A percentile compares a stretch with the other conserved stretches of the same genome.
phyloP scores from a whole-genome alignment of 2,113 vertebrate species.

The Pionites leucogaster region DNA sequence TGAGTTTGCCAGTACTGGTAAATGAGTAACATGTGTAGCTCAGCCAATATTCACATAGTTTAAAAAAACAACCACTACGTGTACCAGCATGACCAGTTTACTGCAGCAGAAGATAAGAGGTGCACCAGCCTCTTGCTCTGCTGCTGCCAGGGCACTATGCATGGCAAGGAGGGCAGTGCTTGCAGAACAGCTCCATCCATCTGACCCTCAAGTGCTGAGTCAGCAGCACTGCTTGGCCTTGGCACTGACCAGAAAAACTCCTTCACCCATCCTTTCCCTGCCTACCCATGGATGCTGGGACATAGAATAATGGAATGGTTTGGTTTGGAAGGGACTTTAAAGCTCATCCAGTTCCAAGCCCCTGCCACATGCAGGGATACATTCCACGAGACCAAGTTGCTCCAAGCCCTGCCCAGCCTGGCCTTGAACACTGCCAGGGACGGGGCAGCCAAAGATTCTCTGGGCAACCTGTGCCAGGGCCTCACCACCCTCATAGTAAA shows the following conservation, averaged over 20 bases:
- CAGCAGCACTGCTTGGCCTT: neutral
- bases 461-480: neutral
- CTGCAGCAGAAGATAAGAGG: rapidly evolving
- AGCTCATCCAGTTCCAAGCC: neutral
- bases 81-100: neutral
- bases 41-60: neutral
- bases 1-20: neutral
- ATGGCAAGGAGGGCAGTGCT: neutral
- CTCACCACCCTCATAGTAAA: neutral
- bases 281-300: neutral
- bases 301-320: neutral
- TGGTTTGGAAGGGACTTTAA: neutral
- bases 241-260: neutral
- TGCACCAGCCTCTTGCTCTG: neutral
- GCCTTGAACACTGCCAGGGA: neutral
- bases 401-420: neutral
- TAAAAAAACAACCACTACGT: rapidly evolving
- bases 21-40: neutral
- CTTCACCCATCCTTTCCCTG: neutral
- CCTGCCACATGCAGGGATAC: neutral
- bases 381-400: neutral
- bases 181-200: rapidly evolving
- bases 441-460: neutral
- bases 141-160: rapidly evolving
- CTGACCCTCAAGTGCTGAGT: rapidly evolving